Conservation (phyloP, 2,113 vertebrate species). For the Scolopax mira region DNA sequence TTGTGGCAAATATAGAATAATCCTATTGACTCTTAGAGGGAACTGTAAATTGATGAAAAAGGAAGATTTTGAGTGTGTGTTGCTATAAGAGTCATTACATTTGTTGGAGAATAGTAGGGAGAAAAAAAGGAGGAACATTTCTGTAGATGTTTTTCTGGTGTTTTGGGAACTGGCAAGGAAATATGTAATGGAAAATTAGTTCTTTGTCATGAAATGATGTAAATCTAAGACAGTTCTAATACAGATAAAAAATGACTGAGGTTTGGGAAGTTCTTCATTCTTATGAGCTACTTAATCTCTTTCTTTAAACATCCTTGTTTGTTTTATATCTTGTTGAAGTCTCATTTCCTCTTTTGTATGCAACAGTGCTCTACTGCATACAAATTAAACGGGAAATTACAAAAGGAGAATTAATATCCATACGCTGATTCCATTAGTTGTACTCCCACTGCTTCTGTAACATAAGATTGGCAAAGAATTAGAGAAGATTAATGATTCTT, state of each 20-base stretch:
- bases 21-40: background rate
- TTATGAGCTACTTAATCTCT: background rate
- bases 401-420: conserved; percentile 15
- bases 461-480: background rate
- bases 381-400: conserved; percentile 15
- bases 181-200: background rate
- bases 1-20: background rate
- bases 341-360: background rate
- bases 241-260: background rate
- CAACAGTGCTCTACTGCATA: background rate
- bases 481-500: background rate
- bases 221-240: background rate
- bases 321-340: background rate
- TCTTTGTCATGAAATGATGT: background rate
- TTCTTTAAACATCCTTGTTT: background rate
- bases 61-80: background rate
- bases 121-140: background rate
- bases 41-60: background rate
- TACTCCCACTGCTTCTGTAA: background rate
- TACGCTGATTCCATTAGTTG: background rate
- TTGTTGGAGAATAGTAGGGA: background rate
- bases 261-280: background rate
- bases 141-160: background rate
- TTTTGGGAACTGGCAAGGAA: background rate
- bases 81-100: background rate